These are phyloP conservation scores for Aphaenogaster ashmeadi DNA, from an alignment of 1,140 invertebrate species.

Conservation along the genomic window DNA sequence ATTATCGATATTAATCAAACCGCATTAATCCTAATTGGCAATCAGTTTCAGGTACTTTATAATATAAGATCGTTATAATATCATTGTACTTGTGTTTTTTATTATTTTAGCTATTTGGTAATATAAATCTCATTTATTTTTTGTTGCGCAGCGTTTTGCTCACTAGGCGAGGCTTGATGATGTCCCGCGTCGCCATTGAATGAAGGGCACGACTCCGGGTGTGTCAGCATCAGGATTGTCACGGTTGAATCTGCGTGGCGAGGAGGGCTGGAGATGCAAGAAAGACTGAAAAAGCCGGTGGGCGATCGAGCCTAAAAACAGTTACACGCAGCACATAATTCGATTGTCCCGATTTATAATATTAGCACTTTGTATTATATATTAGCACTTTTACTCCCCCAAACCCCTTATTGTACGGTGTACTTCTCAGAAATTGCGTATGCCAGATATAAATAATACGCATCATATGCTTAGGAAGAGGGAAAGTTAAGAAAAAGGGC, in stretches of 20 bases:
- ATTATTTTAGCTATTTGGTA: neutral
- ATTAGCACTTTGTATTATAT: conserved; percentile 75
- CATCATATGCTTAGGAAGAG: conserved; percentile 70
- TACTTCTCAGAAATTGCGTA: conserved; percentile 75
- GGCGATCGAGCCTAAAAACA: conserved; percentile 77
- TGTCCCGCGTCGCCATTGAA: conserved; percentile 89
- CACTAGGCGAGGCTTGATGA: conserved; percentile 90
- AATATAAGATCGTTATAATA: neutral
- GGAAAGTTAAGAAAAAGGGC: conserved; percentile 55
- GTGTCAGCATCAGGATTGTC: conserved; percentile 51
- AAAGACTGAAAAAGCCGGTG: conserved; percentile 82
- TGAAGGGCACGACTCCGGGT: conserved; percentile 77
- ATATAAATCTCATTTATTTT: conserved; percentile 14
- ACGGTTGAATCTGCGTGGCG: conserved; percentile 60
- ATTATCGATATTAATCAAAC: neutral
- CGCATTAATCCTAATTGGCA: neutral
- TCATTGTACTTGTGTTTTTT: neutral
- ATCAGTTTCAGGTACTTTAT: neutral
- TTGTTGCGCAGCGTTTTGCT: conserved; percentile 89
- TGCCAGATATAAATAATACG: conserved; percentile 70
- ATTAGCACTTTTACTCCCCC: conserved; percentile 65
- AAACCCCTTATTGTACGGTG: conserved; percentile 71
- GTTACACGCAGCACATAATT: conserved; percentile 72
- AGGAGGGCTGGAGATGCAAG: conserved; percentile 69
- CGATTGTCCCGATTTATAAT: conserved; percentile 70